Percentiles rank a stretch among this genome's conserved stretches.
Evolutionary conservation across 1,140 invertebrate genomes (phyloP).

Genomic region (Cepaea nemoralis): DNA sequence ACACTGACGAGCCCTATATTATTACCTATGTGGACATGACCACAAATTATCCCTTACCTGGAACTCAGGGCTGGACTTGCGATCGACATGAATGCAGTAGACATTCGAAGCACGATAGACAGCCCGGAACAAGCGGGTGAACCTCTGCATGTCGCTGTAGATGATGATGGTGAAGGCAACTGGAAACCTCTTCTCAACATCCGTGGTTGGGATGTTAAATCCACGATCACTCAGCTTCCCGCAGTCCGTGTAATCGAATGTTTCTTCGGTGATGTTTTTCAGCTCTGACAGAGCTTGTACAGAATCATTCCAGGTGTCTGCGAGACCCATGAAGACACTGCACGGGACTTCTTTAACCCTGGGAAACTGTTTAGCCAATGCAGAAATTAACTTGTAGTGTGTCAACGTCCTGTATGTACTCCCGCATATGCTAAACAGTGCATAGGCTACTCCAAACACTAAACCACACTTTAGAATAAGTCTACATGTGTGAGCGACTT

Average conservation of each 20-base stretch:
- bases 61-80: constrained; percentile 21
- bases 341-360: background rate
- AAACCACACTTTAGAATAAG: no score
- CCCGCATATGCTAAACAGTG: no score
- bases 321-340: background rate
- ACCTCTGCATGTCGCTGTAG: constrained; percentile 38
- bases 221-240: background rate
- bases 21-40: no score
- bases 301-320: background rate
- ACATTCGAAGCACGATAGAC: constrained; percentile 38
- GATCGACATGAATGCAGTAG: constrained; percentile 52
- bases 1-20: no score
- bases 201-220: background rate
- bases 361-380: background rate
- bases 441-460: no score
- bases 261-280: background rate
- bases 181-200: constrained; percentile 24
- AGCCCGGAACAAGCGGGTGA: constrained; percentile 22
- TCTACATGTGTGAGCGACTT: no score
- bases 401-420: no score
- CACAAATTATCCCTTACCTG: no score
- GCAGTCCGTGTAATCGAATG: background rate
- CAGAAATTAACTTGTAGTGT: no score
- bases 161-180: constrained; percentile 57
- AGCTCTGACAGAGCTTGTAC: background rate